phyloP scores from a whole-genome alignment of 2,113 vertebrate genomes.

The Neogobius melanostomus region DNA sequence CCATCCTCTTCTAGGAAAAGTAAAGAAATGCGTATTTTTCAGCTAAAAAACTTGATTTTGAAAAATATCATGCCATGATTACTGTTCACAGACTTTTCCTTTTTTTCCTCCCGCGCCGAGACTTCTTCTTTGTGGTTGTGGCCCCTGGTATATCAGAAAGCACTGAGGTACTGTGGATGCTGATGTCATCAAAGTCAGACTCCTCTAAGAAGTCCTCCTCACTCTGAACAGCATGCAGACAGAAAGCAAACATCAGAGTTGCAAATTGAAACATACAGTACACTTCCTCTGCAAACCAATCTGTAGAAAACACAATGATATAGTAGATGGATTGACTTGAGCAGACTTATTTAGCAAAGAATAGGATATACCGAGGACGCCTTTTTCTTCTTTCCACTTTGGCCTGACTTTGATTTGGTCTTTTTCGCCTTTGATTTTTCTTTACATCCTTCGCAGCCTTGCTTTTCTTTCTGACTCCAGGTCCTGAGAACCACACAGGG shows the following conservation, averaged over 20 bases:
- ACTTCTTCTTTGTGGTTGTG: conserved; percentile 83
- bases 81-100: conserved; percentile 85
- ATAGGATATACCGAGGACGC: conserved; percentile 86
- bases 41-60: conserved; percentile 20
- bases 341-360: background rate
- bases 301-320: conserved; percentile 8
- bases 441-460: conserved; percentile 87
- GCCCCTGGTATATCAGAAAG: conserved; percentile 86
- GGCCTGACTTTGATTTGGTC: conserved; percentile 88
- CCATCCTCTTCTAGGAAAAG: conserved; percentile 86
- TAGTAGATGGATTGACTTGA: conserved; percentile 1
- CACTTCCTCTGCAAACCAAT: conserved; percentile 5
- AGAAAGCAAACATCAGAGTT: conserved; percentile 13
- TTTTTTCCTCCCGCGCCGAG: conserved; percentile 88
- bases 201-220: conserved; percentile 96
- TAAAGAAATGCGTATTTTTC: background rate
- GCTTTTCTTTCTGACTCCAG: conserved; percentile 89
- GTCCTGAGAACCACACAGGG: conserved; percentile 75
- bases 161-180: conserved; percentile 93
- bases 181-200: conserved; percentile 93
- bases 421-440: conserved; percentile 94
- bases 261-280: conserved; percentile 6
- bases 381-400: conserved; percentile 93
- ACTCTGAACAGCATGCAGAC: conserved; percentile 76
- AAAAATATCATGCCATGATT: conserved; percentile 19